These are phyloP conservation scores for Bradypus variegatus DNA, from an alignment of 2,797 vertebrate genomes.

Conservation along the genomic window DNA sequence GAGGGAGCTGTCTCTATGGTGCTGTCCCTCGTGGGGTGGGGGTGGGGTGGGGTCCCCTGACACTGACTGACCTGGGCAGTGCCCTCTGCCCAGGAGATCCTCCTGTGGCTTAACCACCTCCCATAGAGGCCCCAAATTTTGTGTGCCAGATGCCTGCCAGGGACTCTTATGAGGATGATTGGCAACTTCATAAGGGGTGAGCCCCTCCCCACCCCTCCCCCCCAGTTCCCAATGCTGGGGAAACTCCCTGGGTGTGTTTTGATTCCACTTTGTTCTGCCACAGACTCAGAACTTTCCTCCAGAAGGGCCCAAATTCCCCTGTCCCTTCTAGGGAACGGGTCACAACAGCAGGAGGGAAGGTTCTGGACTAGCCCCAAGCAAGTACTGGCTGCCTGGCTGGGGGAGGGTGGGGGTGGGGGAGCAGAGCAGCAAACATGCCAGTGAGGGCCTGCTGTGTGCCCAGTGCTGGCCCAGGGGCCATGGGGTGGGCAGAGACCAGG, in stretches of 20 bases:
- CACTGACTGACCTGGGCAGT: no score
- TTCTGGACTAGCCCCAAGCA: neutral
- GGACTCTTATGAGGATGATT: neutral
- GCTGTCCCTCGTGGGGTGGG: no score
- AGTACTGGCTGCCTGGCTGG: neutral
- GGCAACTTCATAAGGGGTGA: neutral
- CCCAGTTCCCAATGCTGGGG: neutral
- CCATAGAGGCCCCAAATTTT: neutral
- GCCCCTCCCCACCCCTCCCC: no score
- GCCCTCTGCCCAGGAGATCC: neutral
- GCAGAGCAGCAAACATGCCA: neutral
- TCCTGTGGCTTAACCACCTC: neutral
- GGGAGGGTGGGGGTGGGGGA: no score
- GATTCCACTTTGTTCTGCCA: neutral
- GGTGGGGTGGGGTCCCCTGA: neutral
- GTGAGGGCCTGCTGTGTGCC: neutral
- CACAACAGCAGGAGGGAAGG: neutral
- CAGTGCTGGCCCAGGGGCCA: accelerated
- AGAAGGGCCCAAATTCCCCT: slow-evolving; percentile 58
- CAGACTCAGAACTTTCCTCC: slow-evolving; percentile 42
- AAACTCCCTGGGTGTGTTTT: slow-evolving; percentile 35
- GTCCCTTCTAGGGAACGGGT: slow-evolving; percentile 20
- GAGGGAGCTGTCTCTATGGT: neutral
- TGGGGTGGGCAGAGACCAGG: neutral
- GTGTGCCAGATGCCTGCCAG: neutral